Percentiles rank a stretch among this genome's conserved stretches.
Conservation (phyloP, 2,888 invertebrate species). For the Drepana falcataria region DNA sequence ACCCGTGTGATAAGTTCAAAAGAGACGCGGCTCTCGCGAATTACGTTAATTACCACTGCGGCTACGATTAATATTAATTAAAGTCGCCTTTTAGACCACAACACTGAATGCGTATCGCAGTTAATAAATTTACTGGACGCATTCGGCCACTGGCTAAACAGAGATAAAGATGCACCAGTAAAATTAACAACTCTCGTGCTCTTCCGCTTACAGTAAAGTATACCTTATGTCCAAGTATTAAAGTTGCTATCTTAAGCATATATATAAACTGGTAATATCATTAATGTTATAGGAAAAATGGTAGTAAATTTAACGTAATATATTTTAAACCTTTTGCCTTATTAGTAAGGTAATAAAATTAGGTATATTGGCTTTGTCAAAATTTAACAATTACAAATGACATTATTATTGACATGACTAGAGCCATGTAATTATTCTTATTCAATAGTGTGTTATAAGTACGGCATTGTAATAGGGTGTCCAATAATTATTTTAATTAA, state of each 20-base stretch:
- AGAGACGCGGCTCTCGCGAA: conserved; percentile 50
- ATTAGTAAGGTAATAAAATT: too few relatives aligned
- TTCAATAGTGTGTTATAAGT: too few relatives aligned
- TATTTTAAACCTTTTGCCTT: too few relatives aligned
- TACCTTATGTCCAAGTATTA: conserved; percentile 19
- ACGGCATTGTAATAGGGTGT: too few relatives aligned
- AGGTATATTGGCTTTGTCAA: too few relatives aligned
- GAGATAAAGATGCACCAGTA: conserved; percentile 69
- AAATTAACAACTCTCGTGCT: conserved; percentile 17
- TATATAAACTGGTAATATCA: conserved; percentile 21
- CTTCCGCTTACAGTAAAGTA: conserved; percentile 10
- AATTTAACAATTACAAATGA: too few relatives aligned
- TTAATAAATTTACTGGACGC: conserved; percentile 74
- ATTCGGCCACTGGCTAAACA: conserved; percentile 56
- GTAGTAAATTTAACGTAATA: too few relatives aligned
- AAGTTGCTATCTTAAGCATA: conserved; percentile 10
- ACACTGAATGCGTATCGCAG: conserved; percentile 76
- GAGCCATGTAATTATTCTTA: too few relatives aligned
- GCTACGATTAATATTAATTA: conserved; percentile 78
- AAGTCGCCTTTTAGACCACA: conserved; percentile 73
- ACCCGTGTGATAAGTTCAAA: conserved; percentile 48
- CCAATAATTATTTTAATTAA: too few relatives aligned
- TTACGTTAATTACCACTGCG: conserved; percentile 77
- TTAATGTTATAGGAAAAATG: conserved; percentile 1
- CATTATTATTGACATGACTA: too few relatives aligned